Base-by-base conservation (phyloP, 1,140 invertebrate genomes). In the Propsilocerus akamusi region DNA sequence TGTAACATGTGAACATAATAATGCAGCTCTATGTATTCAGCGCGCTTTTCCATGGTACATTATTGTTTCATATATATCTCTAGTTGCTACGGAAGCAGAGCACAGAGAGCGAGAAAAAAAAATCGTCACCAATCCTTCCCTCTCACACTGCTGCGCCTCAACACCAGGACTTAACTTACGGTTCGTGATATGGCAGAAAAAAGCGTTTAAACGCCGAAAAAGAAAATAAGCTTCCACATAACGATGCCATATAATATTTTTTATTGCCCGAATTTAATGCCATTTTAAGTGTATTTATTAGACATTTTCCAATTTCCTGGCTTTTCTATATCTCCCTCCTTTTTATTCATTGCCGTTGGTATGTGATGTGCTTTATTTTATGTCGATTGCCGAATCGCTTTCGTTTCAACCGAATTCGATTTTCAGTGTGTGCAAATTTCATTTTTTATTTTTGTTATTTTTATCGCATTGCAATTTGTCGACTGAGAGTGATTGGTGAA, bases 1-100 rank as follows among this genome's bases (percentile, higher is more conserved):
- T 41, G 34, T 41, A 41, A 17, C 22, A 20, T 41, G 34, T 41
- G 14, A 41, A 41, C 3, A 30, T 20, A 41, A 41, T 41, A 41
- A 41, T 41, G 34, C 34, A 41, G 34, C 34, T 41, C 34, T 41
- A 41, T 41, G 14, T 41, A 41, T 41, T 41, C 34, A 41, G 17
- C 34, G 34, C 34, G 34, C n/a, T 41, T 41, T 20, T 14, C 14
- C 22, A 41, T 41, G 17, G 34, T 20, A 41, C 22, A 41, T 41
- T 41, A 41, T n/a, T 41, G 34, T 41, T 41, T 41, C 34, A 41
- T 41, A 41, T 41, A 41, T n/a, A n/a, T n/a, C n/a, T 41, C 34
- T 41, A 41, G 34, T 41, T 30, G n/a, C n/a, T n/a, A n/a, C n/a
- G 34, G 17, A 41, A 17, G 34, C 17, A n/a, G n/a, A 41, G 34